phyloP scores from a whole-genome alignment of 2,888 invertebrate genomes.

The Steinernema scapterisci region DNA sequence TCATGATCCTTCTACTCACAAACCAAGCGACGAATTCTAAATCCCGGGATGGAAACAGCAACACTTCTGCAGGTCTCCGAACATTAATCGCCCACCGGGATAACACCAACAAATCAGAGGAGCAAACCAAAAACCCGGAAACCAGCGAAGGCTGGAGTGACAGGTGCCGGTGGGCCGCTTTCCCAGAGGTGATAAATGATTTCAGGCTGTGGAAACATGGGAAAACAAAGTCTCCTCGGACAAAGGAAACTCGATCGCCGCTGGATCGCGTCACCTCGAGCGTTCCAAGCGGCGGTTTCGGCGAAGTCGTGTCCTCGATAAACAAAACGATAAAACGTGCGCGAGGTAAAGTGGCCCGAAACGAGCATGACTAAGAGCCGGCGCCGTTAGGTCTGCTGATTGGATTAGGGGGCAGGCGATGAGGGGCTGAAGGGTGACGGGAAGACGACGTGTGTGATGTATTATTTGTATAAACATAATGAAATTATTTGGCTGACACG shows the following conservation, averaged over 20 bases:
- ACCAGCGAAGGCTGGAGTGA: neutral
- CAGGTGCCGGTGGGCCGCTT: constrained; percentile 10
- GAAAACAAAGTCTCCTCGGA: neutral
- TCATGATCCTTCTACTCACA: too few species aligned
- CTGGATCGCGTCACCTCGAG: neutral
- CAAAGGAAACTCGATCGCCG: constrained; percentile 7
- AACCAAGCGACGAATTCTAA: too few species aligned
- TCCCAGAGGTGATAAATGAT: neutral
- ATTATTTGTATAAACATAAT: constrained; percentile 25
- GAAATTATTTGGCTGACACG: constrained; percentile 7
- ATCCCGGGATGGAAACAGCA: too few species aligned
- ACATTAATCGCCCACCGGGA: neutral
- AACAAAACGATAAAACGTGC: neutral
- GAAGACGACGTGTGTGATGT: constrained; percentile 24
- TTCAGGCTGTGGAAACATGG: neutral
- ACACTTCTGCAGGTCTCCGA: neutral
- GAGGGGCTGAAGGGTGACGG: neutral
- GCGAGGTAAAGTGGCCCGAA: neutral
- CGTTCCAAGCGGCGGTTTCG: too few species aligned
- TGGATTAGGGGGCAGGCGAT: constrained; percentile 7
- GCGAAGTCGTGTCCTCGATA: neutral
- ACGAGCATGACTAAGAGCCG: neutral
- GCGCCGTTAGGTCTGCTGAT: neutral
- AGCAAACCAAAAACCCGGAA: neutral
- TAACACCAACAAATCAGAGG: constrained; percentile 4